phyloP scores from a whole-genome alignment of 2,113 vertebrate species.

The Podarcis muralis region DNA sequence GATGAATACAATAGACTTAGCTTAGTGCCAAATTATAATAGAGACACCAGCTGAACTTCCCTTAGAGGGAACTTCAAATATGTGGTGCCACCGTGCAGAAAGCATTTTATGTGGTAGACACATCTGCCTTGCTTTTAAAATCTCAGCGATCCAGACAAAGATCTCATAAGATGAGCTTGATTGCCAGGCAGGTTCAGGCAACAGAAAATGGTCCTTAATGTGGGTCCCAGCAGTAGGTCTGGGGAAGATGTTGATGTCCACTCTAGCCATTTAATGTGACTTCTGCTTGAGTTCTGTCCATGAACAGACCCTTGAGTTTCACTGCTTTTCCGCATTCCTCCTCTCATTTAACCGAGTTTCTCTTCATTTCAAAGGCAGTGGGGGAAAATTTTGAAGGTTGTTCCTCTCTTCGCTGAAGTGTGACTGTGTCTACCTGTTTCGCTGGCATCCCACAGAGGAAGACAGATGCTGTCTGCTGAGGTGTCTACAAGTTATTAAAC shows the following conservation, averaged over 20 bases:
- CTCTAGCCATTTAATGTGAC: neutral
- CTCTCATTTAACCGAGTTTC: neutral
- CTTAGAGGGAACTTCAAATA: neutral
- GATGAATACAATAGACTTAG: neutral
- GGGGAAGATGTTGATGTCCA: slow-evolving; percentile 51
- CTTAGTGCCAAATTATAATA: neutral
- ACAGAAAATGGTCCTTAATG: neutral
- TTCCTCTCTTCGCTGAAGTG: slow-evolving; percentile 41
- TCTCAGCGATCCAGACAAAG: too few species aligned
- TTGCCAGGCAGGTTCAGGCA: neutral
- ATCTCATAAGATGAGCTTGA: neutral
- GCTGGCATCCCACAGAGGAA: slow-evolving; percentile 61
- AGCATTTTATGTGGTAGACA: neutral
- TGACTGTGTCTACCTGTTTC: slow-evolving; percentile 60
- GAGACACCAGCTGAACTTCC: neutral
- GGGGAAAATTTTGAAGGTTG: neutral
- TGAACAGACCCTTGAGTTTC: neutral
- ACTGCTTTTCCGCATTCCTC: neutral
- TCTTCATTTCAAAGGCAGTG: slow-evolving; percentile 40
- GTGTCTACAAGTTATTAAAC: slow-evolving; percentile 62
- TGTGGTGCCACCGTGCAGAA: neutral
- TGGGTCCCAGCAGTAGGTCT: slow-evolving; percentile 17
- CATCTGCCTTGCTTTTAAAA: neutral
- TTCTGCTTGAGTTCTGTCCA: neutral
- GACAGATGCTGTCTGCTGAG: slow-evolving; percentile 69